Base-by-base conservation (phyloP, 2,113 vertebrate species). In the Nyctereutes procyonoides region DNA sequence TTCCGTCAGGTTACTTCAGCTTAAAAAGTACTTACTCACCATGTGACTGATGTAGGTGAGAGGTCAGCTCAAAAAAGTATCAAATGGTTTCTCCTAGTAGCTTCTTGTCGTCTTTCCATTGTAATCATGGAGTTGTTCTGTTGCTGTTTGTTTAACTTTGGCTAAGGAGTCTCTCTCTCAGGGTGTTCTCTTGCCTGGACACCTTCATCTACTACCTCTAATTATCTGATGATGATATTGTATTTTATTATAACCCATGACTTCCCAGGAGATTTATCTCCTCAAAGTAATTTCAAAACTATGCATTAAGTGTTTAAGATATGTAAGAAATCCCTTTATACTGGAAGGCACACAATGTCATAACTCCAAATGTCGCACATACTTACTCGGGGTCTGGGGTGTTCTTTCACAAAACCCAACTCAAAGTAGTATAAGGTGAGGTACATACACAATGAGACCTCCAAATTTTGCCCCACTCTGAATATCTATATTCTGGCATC, bases 261-360 rank as follows among this genome's bases (percentile, higher is more conserved):
- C 63, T n/a, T 63, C 26, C 20, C 6, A 30, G 28, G 43, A 96
- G 87, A 93, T 79, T 16, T 74, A 15, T 43, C 88, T 96, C 65
- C 92, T 89, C 67, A 92, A 82, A 85, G 63, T n/a, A 32, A 89
- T 90, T 95, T 93, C 74, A 88, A 69, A 95, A 62, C 15, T 88
- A 35, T 81, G 51, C 3, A 55, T 55, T 63, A 71, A 3, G 24
- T 92, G 9, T 73, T 94, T 73, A 43, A 30, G 3, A 87, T 84
- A 26, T 9, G 0, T 73, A 71, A 60, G 10, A 43, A 35, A 83
- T 76, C 35, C 30, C 24, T 90, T 90, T 88, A 56, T 56, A 81
- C 43, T 67, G 67, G 63, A 90, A 96, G 35, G 5, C 53, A 43
- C 28, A 32, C 3, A 17, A 17, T 88, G 20, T 62, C 58, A 56